Base-by-base conservation (phyloP, 2,113 vertebrate genomes). In the Passer domesticus region DNA sequence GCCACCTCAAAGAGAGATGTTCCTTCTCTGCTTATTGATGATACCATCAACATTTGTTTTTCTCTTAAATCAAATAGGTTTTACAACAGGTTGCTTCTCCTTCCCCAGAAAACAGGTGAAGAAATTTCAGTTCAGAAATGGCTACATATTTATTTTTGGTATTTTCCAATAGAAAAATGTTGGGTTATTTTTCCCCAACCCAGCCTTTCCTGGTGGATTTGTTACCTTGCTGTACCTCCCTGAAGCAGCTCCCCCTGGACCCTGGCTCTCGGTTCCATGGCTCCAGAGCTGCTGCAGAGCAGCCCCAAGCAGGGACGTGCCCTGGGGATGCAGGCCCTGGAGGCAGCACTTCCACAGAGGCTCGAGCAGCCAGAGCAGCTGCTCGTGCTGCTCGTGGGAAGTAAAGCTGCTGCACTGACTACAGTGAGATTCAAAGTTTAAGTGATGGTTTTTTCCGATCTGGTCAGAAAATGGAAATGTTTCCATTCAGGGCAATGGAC, bases 351-450 rank as follows among this genome's bases (percentile, higher is more conserved):
- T 33, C 31, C 64, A 1, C 6, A 11, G 1, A 37, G 68, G 27
- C 13, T 43, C 9, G 0, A 10, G 21, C 43, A 13, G 52, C 14
- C 30, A 28, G 22, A 31, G 0, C 46, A 31, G 52, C 39, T 39
- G 39, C 39, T 39, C 39, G 39, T 39, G 10, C 25, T 17, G 41
- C 49, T 62, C 12, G 3, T 23, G 44, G 6, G 31, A 41, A 52
- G 67, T 24, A 18, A 53, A 1, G 13, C 49, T 76, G 67, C 66
- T 69, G 28, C 13, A 5, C 49, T 35, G 37, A 28, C 69, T 64
- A 10, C 0, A 0, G 8, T 0, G 6, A 50, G 27, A 30, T 47
- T 18, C 22, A 2, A 75, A n/a, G 35, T 24, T 39, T 21, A 37
- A 87, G 68, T 21, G 13, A 21, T 7, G 3, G 1, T 2, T 10